phyloP scores from a whole-genome alignment of 1,140 invertebrate genomes.

The Lasioglossum albipes region DNA sequence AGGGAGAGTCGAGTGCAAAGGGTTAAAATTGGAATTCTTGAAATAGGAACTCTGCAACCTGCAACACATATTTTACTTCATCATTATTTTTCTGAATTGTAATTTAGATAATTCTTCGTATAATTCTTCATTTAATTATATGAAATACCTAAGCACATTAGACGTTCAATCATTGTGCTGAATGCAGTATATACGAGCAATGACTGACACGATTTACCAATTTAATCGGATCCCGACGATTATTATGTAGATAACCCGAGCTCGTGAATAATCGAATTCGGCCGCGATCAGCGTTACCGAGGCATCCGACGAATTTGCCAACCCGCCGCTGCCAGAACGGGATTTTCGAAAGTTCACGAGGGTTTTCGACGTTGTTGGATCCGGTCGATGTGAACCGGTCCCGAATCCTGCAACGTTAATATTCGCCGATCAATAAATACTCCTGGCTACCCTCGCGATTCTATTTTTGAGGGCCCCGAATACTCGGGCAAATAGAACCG shows the following conservation, averaged over 20 bases:
- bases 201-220: constrained; percentile 4
- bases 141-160: too few relatives aligned
- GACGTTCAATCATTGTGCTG: too few relatives aligned
- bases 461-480: background rate
- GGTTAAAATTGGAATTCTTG: too few relatives aligned
- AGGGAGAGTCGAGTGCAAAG: too few relatives aligned
- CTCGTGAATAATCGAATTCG: background rate
- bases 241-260: constrained; percentile 4
- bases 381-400: too few relatives aligned
- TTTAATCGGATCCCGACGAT: background rate
- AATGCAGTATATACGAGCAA: background rate
- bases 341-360: background rate
- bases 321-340: background rate
- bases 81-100: too few relatives aligned
- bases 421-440: background rate
- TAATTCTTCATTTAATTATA: too few relatives aligned
- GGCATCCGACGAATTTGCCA: background rate
- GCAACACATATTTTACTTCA: too few relatives aligned
- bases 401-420: background rate
- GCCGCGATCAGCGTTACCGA: background rate
- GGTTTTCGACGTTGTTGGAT: background rate
- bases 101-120: too few relatives aligned
- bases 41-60: too few relatives aligned
- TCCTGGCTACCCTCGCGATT: background rate
- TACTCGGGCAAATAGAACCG: background rate